These are phyloP conservation scores for Leucophenga maculata DNA, from an alignment of 2,888 invertebrate genomes.

Conservation along the genomic window DNA sequence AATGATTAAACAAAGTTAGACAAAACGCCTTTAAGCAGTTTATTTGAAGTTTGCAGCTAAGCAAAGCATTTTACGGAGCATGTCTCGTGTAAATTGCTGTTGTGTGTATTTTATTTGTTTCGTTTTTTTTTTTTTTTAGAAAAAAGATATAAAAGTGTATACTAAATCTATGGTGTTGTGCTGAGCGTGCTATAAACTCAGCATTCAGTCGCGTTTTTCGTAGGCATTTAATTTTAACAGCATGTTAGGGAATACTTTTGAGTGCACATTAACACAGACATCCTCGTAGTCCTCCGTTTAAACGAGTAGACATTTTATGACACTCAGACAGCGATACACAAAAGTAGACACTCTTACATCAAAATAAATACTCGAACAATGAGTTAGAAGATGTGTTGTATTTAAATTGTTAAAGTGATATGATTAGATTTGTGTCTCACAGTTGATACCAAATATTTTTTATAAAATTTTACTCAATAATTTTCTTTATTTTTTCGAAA, in stretches of 20 bases:
- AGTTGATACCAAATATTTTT: background rate
- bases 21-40: too few species aligned
- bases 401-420: background rate
- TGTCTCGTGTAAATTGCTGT: conserved; percentile 4
- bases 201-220: conserved; percentile 8
- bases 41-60: background rate
- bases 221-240: conserved; percentile 67
- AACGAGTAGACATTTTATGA: conserved; percentile 18
- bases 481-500: conserved; percentile 32
- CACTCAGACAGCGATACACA: conserved; percentile 21
- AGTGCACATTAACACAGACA: conserved; percentile 56
- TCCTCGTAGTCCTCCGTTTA: conserved; percentile 37
- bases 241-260: conserved; percentile 68
- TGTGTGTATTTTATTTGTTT: background rate
- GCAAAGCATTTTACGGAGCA: background rate
- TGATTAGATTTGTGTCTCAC: too few species aligned
- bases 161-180: too few species aligned
- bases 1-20: too few species aligned
- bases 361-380: background rate
- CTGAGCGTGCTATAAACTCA: background rate
- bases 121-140: too few species aligned
- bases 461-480: background rate
- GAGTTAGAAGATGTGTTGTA: background rate
- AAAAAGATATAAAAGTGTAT: conserved; percentile 7
- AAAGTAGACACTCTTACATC: conserved; percentile 57